Evolutionary conservation across 2,113 vertebrate genomes (phyloP).

Genomic region (Cygnus atratus): DNA sequence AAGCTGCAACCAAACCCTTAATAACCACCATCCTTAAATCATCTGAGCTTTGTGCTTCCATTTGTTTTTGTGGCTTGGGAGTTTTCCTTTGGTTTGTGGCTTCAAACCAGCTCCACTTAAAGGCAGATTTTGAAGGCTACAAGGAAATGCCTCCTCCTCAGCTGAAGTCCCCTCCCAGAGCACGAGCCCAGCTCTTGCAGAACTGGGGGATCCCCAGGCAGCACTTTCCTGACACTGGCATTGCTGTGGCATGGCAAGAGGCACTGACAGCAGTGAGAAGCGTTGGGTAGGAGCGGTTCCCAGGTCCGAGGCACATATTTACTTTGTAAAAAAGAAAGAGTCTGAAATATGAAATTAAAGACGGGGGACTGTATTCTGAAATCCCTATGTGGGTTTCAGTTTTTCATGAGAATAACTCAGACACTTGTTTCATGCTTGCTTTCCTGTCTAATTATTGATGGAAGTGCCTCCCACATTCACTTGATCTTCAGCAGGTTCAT

Average conservation of each 20-base stretch:
- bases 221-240: background rate
- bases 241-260: background rate
- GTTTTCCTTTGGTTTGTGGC: conserved; percentile 37
- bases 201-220: background rate
- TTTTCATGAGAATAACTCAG: conserved; percentile 5
- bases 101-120: background rate
- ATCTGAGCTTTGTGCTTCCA: background rate
- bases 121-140: background rate
- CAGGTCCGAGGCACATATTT: background rate
- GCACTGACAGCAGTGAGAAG: background rate
- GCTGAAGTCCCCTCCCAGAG: background rate
- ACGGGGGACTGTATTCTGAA: background rate
- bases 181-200: background rate
- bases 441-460: conserved; percentile 14
- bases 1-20: background rate
- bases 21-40: background rate
- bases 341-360: background rate
- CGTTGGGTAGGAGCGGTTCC: background rate
- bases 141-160: background rate
- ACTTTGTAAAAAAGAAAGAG: background rate
- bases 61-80: background rate
- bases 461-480: background rate
- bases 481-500: background rate
- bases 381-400: background rate
- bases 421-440: conserved; percentile 10